A percentile compares a stretch with the other conserved stretches of the same genome.
These are phyloP conservation scores for Isichthys henryi DNA, from an alignment of 2,113 vertebrate species.

Conservation along the genomic window DNA sequence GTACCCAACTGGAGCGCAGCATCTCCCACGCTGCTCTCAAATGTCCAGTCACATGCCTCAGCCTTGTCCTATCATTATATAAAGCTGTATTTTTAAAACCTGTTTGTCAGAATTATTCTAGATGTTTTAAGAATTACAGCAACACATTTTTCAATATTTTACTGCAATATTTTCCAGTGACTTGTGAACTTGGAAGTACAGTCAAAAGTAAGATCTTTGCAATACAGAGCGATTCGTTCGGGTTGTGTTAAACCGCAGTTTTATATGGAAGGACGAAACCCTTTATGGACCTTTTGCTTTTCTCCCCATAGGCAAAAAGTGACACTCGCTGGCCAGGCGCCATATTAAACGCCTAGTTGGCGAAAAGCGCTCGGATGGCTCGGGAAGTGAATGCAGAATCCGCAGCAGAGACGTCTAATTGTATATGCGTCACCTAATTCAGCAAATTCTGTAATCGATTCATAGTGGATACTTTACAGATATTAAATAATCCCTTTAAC, in stretches of 20 bases:
- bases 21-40: neutral
- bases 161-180: neutral
- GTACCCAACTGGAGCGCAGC: neutral
- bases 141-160: neutral
- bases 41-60: neutral
- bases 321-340: slow-evolving; percentile 16
- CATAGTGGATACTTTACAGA: slow-evolving; percentile 12
- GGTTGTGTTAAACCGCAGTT: neutral
- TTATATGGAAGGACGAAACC: neutral
- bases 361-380: slow-evolving; percentile 16
- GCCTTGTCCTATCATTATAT: neutral
- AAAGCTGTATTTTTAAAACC: neutral
- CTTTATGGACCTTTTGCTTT: neutral
- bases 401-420: slow-evolving; percentile 28
- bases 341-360: slow-evolving; percentile 24
- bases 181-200: neutral
- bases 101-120: neutral
- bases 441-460: slow-evolving; percentile 31
- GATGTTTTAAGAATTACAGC: neutral
- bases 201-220: neutral
- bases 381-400: slow-evolving; percentile 9
- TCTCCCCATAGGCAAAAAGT: slow-evolving; percentile 15
- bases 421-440: slow-evolving; percentile 38
- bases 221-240: neutral
- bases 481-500: neutral